Conservation (phyloP, 1,140 invertebrate species). For the Neelides sp. region DNA sequence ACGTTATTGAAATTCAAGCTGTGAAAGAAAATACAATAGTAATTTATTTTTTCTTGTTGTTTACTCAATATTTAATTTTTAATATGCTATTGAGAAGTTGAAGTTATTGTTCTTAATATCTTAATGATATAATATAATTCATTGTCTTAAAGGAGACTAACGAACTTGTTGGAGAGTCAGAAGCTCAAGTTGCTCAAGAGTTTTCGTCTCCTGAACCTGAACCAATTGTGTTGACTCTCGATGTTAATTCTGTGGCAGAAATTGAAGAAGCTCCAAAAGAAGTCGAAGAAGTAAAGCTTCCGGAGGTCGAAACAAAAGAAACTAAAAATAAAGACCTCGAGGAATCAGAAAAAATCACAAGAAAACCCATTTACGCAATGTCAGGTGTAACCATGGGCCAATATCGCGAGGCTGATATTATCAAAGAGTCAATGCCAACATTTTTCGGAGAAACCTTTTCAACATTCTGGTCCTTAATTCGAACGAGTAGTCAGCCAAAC, state of each 20-base stretch:
- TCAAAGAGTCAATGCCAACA: conserved; percentile 35
- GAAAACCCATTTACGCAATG: conserved; percentile 58
- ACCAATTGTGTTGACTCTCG: background rate
- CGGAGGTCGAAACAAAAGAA: background rate
- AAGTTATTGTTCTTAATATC: conserved; percentile 2
- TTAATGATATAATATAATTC: background rate
- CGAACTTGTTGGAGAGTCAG: background rate
- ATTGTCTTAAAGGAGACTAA: background rate
- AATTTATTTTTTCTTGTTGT: conserved; percentile 1
- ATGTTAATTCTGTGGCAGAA: conserved; percentile 11
- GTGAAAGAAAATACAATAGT: conserved; percentile 38
- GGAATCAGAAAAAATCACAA: conserved; percentile 36
- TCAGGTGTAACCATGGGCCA: conserved; percentile 66
- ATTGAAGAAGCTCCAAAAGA: conserved; percentile 7
- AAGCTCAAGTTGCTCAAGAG: background rate
- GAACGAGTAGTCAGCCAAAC: conserved; percentile 10
- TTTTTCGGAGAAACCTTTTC: conserved; percentile 19
- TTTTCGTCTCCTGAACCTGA: background rate
- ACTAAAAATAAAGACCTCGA: background rate
- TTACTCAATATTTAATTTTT: background rate
- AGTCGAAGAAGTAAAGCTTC: background rate
- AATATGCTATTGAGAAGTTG: conserved; percentile 1
- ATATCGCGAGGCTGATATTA: conserved; percentile 59
- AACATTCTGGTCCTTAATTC: conserved; percentile 21
- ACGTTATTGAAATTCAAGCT: conserved; percentile 68